Evolutionary conservation across 2,797 vertebrate genomes (phyloP).

Genomic region (Telmatherina bonti): DNA sequence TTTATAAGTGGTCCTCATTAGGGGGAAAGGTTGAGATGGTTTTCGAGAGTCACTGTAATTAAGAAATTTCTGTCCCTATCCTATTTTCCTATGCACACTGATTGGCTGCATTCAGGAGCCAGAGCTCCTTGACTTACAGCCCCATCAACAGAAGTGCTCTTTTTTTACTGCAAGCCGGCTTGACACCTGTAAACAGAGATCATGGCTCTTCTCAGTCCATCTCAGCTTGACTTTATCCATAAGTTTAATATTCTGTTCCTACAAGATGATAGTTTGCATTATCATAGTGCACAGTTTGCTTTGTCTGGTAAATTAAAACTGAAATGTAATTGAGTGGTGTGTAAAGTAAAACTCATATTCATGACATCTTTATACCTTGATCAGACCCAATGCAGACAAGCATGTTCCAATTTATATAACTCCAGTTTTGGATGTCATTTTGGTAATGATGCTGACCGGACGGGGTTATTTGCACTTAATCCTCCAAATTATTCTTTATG

Average conservation of each 20-base stretch:
- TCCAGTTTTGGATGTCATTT: too few relatives aligned
- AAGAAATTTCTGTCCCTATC: constrained; percentile 42
- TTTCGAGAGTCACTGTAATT: constrained; percentile 47
- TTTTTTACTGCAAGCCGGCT: not conserved
- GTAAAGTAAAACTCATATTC: not conserved
- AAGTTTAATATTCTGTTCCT: not conserved
- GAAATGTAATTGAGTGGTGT: not conserved
- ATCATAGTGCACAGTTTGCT: too few relatives aligned
- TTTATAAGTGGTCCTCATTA: constrained; percentile 55
- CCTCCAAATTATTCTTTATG: too few relatives aligned
- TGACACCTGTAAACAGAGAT: constrained; percentile 3
- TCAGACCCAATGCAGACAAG: not conserved
- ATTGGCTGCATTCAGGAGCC: constrained; percentile 10
- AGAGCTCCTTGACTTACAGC: constrained; percentile 13
- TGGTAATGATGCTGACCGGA: too few relatives aligned
- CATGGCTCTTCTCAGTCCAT: not conserved
- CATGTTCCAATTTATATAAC: not conserved
- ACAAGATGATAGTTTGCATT: too few relatives aligned
- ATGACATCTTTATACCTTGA: not conserved
- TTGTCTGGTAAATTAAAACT: too few relatives aligned
- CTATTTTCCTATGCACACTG: constrained; percentile 21
- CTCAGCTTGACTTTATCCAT: not conserved
- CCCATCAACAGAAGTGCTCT: constrained; percentile 17
- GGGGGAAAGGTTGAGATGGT: not conserved
- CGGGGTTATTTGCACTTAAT: too few relatives aligned